Conservation (phyloP, 2,797 vertebrate genomes). For the Hydrocynus forskahlii region DNA sequence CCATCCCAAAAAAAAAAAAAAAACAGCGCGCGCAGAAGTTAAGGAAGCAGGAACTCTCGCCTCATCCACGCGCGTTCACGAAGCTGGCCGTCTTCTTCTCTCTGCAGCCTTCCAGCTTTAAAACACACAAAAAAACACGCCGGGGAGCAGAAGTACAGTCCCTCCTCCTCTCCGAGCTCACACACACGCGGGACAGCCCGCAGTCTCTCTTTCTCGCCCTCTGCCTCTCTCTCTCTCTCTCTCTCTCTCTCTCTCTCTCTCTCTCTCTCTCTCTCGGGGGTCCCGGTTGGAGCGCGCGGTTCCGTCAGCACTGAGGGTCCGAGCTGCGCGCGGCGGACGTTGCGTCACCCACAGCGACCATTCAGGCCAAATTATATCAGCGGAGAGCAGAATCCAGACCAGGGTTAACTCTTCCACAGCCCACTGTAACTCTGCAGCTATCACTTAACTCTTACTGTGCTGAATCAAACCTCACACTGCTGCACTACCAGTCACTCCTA, state of each 20-base stretch:
- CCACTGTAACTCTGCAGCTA: too few relatives aligned
- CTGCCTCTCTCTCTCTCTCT: conserved; percentile 17
- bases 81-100: neutral
- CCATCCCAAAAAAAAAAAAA: conserved; percentile 68
- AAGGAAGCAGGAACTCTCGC: conserved; percentile 72
- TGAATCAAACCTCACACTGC: neutral
- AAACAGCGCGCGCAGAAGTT: conserved; percentile 63
- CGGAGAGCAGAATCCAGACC: neutral
- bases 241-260: neutral
- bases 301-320: neutral
- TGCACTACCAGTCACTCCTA: neutral
- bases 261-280: neutral
- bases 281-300: neutral
- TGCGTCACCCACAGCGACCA: conserved; percentile 47
- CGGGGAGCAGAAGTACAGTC: neutral
- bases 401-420: conserved; percentile 9
- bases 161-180: neutral
- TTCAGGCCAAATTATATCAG: conserved; percentile 37
- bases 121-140: neutral
- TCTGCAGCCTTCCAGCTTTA: neutral
- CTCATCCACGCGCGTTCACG: conserved; percentile 39
- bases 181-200: neutral
- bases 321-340: conserved; percentile 41
- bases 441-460: neutral
- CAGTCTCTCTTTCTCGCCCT: conserved; percentile 17